These are phyloP conservation scores for Harpagoxenus sublaevis DNA, from an alignment of 2,888 invertebrate species.

Conservation along the genomic window DNA sequence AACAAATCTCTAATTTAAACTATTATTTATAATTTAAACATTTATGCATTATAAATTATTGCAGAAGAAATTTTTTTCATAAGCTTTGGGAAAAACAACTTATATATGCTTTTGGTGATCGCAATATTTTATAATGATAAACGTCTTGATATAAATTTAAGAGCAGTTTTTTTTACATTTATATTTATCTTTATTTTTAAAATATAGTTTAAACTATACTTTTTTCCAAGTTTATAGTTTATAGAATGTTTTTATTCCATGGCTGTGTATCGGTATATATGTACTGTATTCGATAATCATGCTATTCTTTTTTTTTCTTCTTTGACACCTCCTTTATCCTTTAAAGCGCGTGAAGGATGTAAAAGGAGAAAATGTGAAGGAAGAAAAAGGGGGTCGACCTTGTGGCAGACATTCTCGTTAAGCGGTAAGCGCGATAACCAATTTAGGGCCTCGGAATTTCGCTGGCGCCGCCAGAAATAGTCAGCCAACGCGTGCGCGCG, in stretches of 20 bases:
- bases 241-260: not conserved
- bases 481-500: slow-evolving; percentile 60
- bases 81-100: not conserved
- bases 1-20: not conserved
- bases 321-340: slow-evolving; percentile 19
- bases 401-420: slow-evolving; percentile 78
- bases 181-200: not conserved
- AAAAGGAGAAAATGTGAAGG: slow-evolving; percentile 59
- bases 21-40: not conserved
- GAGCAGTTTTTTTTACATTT: not conserved
- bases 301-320: slow-evolving; percentile 51
- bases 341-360: slow-evolving; percentile 50
- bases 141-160: not conserved
- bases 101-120: not conserved
- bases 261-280: not conserved
- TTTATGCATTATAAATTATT: slow-evolving; percentile 5
- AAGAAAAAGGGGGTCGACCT: slow-evolving; percentile 77
- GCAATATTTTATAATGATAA: not conserved
- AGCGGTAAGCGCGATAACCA: slow-evolving; percentile 82
- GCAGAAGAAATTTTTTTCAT: not conserved
- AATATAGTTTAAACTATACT: not conserved
- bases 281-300: slow-evolving; percentile 13
- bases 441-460: slow-evolving; percentile 84
- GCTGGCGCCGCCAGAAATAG: slow-evolving; percentile 84
- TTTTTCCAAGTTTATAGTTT: not conserved